phyloP scores from a whole-genome alignment of 2,797 vertebrate species.

The Neosilurus hyrtlii region DNA sequence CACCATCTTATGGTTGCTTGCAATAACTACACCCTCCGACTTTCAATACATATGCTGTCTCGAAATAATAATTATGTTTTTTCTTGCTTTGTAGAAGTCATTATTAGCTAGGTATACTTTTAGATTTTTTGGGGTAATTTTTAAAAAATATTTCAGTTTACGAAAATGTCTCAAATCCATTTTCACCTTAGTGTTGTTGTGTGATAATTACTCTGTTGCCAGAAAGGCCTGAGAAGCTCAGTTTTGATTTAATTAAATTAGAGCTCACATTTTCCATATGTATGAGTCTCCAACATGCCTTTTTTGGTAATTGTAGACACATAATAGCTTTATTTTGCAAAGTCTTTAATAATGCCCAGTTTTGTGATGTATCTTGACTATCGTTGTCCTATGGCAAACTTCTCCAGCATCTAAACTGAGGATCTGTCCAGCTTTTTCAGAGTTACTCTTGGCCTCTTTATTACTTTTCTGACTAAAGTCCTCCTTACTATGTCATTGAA shows the following conservation, averaged over 20 bases:
- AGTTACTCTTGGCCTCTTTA: neutral
- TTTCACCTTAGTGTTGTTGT: too few relatives aligned
- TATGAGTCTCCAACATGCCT: neutral
- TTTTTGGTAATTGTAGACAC: neutral
- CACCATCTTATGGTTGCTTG: too few relatives aligned
- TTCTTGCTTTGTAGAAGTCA: too few relatives aligned
- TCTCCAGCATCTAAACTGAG: neutral
- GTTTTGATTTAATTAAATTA: neutral
- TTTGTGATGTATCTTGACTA: neutral
- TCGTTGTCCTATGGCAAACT: neutral
- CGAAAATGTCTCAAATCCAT: too few relatives aligned
- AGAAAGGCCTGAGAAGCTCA: neutral
- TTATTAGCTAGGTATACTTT: too few relatives aligned
- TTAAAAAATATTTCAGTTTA: too few relatives aligned
- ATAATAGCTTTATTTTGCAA: neutral
- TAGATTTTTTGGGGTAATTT: too few relatives aligned
- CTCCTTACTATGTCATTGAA: neutral
- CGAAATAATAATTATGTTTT: too few relatives aligned
- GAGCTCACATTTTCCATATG: neutral
- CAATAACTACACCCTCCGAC: too few relatives aligned
- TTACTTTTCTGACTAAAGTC: neutral
- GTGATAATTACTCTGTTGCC: too few relatives aligned
- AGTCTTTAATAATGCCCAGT: neutral
- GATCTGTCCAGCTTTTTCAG: neutral
- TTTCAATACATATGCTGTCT: too few relatives aligned